These are phyloP conservation scores for Popillia japonica DNA, from an alignment of 1,140 invertebrate species.

Conservation along the genomic window DNA sequence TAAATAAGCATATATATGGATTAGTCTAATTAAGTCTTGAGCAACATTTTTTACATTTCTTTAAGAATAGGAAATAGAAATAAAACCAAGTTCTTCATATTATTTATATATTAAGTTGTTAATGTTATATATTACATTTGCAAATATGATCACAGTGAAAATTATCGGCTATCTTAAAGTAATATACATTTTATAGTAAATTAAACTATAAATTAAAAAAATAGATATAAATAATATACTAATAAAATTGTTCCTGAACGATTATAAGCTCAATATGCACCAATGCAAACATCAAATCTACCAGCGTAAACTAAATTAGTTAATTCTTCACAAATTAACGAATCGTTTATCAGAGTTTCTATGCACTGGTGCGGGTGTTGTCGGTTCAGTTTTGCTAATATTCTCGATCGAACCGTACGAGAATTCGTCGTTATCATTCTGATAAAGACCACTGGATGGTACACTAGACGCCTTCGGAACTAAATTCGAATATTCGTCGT, in stretches of 20 bases:
- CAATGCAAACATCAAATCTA: background rate
- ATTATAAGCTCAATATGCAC: background rate
- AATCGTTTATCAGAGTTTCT: conserved; percentile 8
- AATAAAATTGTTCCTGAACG: background rate
- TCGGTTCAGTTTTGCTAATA: background rate
- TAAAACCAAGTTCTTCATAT: background rate
- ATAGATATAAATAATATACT: background rate
- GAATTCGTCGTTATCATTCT: conserved; percentile 46
- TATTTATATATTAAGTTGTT: background rate
- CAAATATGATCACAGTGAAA: conserved; percentile 14
- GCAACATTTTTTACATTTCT: too few species aligned
- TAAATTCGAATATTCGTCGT: conserved; percentile 58
- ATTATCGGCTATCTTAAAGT: background rate
- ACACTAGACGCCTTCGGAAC: conserved; percentile 45
- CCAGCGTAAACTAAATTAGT: background rate
- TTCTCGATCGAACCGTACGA: conserved; percentile 46
- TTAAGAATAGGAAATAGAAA: too few species aligned
- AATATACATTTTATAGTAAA: background rate
- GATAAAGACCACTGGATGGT: conserved; percentile 45
- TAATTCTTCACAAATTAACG: conserved; percentile 33
- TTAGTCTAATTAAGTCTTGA: too few species aligned
- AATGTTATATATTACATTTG: conserved; percentile 23
- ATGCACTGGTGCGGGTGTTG: conserved; percentile 32
- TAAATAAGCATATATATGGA: too few species aligned
- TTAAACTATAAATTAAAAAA: conserved; percentile 1